phyloP scores from a whole-genome alignment of 92 coral and sea anemone species.

The Phenganax marumi region DNA sequence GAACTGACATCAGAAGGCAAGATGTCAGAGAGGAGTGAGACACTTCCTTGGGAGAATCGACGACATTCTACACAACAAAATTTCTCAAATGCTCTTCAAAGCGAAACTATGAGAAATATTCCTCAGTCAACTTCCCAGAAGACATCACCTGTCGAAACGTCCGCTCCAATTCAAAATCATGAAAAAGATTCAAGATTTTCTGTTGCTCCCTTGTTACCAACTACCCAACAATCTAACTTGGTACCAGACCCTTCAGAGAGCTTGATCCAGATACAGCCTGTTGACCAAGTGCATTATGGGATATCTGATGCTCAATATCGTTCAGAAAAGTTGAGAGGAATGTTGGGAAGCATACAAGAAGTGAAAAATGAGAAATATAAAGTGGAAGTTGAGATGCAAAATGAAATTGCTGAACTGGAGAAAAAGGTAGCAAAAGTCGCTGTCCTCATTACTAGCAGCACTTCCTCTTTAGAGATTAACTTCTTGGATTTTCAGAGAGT shows the following conservation, averaged over 20 bases:
- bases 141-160: background rate
- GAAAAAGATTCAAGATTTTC: background rate
- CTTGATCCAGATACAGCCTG: slow-evolving; percentile 21
- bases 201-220: slow-evolving; percentile 30
- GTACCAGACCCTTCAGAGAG: slow-evolving; percentile 54
- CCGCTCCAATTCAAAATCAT: background rate
- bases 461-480: background rate
- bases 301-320: slow-evolving; percentile 52
- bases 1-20: too few species aligned
- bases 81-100: slow-evolving; percentile 15
- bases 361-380: slow-evolving; percentile 62
- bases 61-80: background rate
- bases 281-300: slow-evolving; percentile 56
- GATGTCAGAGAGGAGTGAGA: too few species aligned
- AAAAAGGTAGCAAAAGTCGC: slow-evolving; percentile 60
- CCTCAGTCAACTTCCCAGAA: background rate
- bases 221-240: slow-evolving; percentile 38
- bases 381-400: slow-evolving; percentile 62
- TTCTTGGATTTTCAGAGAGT: background rate
- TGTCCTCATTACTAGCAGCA: background rate
- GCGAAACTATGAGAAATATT: background rate
- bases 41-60: too few species aligned
- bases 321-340: slow-evolving; percentile 62
- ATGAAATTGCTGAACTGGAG: slow-evolving; percentile 72
- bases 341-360: slow-evolving; percentile 72